Evolutionary conservation across 2,888 invertebrate genomes (phyloP), one percentile per base, ranked within the genome.

Genomic region (Aricia artaxerxes): DNA sequence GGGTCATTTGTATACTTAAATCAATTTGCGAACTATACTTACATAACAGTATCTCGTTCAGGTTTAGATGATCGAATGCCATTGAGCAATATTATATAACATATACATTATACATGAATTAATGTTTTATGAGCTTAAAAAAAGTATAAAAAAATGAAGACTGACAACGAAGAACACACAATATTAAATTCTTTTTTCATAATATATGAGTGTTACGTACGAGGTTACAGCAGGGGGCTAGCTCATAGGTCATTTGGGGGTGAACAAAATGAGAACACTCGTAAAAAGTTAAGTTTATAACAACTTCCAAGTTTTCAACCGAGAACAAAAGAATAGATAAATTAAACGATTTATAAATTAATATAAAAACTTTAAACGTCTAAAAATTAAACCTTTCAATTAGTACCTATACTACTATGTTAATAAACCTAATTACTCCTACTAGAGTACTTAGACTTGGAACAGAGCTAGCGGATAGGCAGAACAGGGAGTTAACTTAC

Each of bases 381-480:
- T 38, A 38, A 69, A 69, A 69, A 61, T 61, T 61, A 24, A 69
- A 69, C 4, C 35, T 69, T 69, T 69, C 35, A 69, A 35, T 35
- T 69, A 69, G 35, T 35, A 35, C 35, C 35, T 35, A 11, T 13
- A 69, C 13, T 16, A 35, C 69, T 69, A 38, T 69, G 69, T 69
- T 5, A 38, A 35, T 69, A 69, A 69, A 69, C 31, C 69, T 35
- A 35, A 69, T 35, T 3, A 69, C 35, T 5, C 11, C 24, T 38
- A 69, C 35, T 38, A 13, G 35, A 69, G 35, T 69, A 69, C 35
- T 64, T 35, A 16, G 69, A 69, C 35, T 35, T 69, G 5, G 35
- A 69, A 69, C 69, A 69, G 69, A 69, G 69, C 69, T 69, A 69
- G 69, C 35, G 35, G 35, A 38, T 69, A 38, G 69, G 38, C 69